These are phyloP conservation scores for Heliconius himera DNA, from an alignment of 1,140 invertebrate genomes.

Conservation along the genomic window DNA sequence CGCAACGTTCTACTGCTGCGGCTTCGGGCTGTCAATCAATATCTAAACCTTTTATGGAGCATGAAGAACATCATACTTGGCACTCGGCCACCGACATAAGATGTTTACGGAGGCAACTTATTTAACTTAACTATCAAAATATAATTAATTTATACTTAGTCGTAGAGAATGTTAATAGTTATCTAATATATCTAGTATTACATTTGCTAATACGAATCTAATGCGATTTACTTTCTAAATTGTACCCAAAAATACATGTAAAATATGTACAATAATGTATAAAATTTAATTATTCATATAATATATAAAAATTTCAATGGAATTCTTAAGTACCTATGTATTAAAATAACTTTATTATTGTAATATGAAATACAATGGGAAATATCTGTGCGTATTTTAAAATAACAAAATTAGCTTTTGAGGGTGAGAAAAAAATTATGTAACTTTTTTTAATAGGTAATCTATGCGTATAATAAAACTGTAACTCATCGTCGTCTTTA, in stretches of 20 bases:
- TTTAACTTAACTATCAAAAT: background rate
- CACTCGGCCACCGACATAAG: background rate
- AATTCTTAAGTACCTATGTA: too few relatives aligned
- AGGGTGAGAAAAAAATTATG: background rate
- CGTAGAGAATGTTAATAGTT: background rate
- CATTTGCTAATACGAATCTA: too few relatives aligned
- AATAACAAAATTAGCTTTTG: background rate
- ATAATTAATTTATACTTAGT: background rate
- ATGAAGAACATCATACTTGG: background rate
- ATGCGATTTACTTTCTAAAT: too few relatives aligned
- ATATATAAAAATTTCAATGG: too few relatives aligned
- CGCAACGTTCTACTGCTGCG: background rate
- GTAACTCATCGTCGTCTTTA: too few relatives aligned
- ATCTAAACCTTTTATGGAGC: conserved; percentile 15
- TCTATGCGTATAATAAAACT: too few relatives aligned
- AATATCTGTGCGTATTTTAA: background rate
- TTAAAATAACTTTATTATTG: too few relatives aligned
- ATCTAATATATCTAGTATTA: background rate
- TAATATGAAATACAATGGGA: background rate
- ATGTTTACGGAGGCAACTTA: background rate
- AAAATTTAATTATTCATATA: too few relatives aligned
- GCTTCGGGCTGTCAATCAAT: conserved; percentile 3
- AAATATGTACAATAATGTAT: too few relatives aligned
- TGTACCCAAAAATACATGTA: too few relatives aligned
- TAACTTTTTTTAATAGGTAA: too few relatives aligned